Conservation (phyloP, 2,797 vertebrate genomes). For the Brachyalestes nurse region DNA sequence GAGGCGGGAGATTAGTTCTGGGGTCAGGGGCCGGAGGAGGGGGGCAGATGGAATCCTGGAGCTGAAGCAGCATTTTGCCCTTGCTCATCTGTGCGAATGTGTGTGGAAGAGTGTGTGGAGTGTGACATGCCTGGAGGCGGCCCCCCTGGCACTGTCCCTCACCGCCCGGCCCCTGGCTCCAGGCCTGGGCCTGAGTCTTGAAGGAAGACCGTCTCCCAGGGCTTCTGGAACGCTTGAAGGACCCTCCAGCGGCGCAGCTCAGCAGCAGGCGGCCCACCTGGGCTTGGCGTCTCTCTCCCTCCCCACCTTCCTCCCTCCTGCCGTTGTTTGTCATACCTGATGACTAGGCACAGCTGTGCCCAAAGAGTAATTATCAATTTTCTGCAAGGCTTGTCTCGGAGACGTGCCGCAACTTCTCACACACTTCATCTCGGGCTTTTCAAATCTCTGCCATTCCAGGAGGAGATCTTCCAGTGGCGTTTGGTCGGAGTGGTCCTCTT, state of each 20-base stretch:
- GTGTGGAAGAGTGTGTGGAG: slow-evolving; percentile 11
- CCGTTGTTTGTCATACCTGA: slow-evolving; percentile 51
- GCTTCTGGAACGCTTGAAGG: slow-evolving; percentile 37
- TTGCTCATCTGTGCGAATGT: slow-evolving; percentile 6
- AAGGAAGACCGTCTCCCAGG: background rate
- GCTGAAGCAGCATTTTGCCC: slow-evolving; percentile 61
- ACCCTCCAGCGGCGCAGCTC: background rate
- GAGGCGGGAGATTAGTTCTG: slow-evolving; percentile 20
- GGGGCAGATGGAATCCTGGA: slow-evolving; percentile 58
- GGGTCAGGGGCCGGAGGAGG: slow-evolving; percentile 26
- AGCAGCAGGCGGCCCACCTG: background rate
- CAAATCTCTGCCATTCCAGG: background rate
- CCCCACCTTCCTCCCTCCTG: slow-evolving; percentile 3
- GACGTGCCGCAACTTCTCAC: slow-evolving; percentile 43
- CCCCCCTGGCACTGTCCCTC: slow-evolving; percentile 53
- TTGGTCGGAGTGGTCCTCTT: background rate
- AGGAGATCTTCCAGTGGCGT: too few species aligned
- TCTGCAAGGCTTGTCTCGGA: slow-evolving; percentile 60
- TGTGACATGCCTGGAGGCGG: slow-evolving; percentile 25
- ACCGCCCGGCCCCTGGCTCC: background rate
- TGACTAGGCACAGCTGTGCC: slow-evolving; percentile 50
- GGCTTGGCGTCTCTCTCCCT: background rate
- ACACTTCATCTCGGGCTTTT: slow-evolving; percentile 10
- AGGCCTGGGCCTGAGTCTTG: background rate
- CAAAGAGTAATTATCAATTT: slow-evolving; percentile 53